phyloP scores from a whole-genome alignment of 2,797 vertebrate species.

The Acanthiza pusilla region DNA sequence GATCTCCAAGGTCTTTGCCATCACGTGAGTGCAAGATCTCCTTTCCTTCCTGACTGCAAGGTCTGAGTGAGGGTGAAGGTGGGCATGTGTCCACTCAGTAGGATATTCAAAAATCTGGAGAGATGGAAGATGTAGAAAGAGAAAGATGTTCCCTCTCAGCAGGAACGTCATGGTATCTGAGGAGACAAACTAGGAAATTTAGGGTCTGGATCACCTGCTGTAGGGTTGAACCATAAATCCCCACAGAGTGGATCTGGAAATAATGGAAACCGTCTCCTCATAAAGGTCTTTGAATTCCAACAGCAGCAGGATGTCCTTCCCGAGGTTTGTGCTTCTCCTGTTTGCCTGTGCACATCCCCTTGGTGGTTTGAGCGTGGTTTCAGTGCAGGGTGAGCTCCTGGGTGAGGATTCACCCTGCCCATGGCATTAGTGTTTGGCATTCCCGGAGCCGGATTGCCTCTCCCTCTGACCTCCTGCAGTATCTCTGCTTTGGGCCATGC shows the following conservation, averaged over 20 bases:
- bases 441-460: neutral
- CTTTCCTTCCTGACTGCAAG: neutral
- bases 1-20: conserved; percentile 16
- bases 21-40: neutral
- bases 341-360: neutral
- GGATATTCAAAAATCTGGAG: neutral
- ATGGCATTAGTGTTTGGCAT: neutral
- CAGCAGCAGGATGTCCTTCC: neutral
- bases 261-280: neutral
- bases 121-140: neutral
- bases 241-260: neutral
- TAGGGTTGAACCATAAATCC: neutral
- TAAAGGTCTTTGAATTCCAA: neutral
- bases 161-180: rapidly evolving
- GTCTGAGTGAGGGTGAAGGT: neutral
- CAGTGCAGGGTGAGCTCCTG: neutral
- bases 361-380: neutral
- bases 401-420: neutral
- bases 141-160: neutral
- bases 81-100: neutral
- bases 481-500: neutral
- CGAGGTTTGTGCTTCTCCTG: neutral
- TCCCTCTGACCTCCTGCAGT: neutral
- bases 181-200: neutral
- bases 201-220: neutral